phyloP scores from a whole-genome alignment of 92 coral and sea anemone species.

The Bergia puertoricense region DNA sequence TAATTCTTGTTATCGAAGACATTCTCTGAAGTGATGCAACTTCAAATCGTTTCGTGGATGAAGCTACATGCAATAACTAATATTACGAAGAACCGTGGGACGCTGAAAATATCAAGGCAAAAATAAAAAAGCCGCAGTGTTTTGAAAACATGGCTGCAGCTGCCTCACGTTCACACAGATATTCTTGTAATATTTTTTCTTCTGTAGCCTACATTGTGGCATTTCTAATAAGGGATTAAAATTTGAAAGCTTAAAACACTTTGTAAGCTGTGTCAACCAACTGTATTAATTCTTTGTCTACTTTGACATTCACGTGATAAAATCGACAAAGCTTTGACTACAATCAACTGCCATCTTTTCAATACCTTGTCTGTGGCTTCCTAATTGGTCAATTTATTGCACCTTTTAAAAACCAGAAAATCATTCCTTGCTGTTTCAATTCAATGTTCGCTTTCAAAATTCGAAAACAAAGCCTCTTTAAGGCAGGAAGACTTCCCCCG shows the following conservation, averaged over 20 bases:
- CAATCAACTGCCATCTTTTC: not conserved
- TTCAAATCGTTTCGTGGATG: not conserved
- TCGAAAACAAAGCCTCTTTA: not conserved
- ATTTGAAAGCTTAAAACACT: conserved; percentile 9
- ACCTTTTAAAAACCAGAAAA: not conserved
- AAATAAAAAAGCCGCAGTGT: not conserved
- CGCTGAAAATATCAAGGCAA: not conserved
- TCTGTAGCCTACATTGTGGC: not conserved
- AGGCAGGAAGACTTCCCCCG: not conserved
- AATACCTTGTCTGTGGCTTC: not conserved
- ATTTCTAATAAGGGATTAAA: not conserved
- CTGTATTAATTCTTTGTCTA: not conserved
- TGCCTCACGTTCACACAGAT: not conserved
- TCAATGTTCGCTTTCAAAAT: not conserved
- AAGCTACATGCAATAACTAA: not conserved
- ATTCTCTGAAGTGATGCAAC: not conserved
- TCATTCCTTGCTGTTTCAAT: conserved; percentile 1
- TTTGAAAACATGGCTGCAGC: not conserved
- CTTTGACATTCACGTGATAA: conserved; percentile 30
- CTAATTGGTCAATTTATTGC: conserved; percentile 23
- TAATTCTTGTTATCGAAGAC: conserved; percentile 18
- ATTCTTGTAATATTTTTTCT: not conserved
- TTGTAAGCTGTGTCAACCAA: conserved; percentile 32
- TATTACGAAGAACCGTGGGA: not conserved
- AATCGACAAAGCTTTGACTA: not conserved